Conservation (phyloP, 2,888 invertebrate species). For the Horisme vitalbata region DNA sequence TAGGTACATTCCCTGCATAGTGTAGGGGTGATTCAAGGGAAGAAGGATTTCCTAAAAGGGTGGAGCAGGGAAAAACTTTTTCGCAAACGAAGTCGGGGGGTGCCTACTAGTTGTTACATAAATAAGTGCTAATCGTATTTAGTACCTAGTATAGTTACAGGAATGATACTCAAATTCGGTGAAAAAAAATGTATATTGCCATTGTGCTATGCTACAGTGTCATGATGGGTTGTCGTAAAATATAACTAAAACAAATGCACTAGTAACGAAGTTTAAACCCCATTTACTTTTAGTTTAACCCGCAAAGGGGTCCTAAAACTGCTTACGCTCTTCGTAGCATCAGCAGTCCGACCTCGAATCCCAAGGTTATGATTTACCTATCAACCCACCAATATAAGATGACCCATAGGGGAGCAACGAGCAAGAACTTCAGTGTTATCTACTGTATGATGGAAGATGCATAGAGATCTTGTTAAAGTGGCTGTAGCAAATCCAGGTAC, state of each 20-base stretch:
- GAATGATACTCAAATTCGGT: too few species aligned
- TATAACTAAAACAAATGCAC: slow-evolving; percentile 8
- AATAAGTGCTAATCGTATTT: too few species aligned
- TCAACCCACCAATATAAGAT: slow-evolving; percentile 30
- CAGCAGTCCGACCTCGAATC: slow-evolving; percentile 43
- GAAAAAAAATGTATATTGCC: too few species aligned
- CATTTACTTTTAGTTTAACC: slow-evolving; percentile 33
- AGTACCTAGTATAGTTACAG: too few species aligned
- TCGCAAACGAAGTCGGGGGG: too few species aligned
- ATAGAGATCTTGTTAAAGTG: slow-evolving; percentile 39
- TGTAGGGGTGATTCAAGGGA: too few species aligned
- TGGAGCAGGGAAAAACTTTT: too few species aligned
- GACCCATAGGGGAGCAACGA: slow-evolving; percentile 22
- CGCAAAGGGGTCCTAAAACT: slow-evolving; percentile 46
- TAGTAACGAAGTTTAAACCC: slow-evolving; percentile 33
- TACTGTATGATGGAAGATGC: slow-evolving; percentile 22
- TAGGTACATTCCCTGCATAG: too few species aligned
- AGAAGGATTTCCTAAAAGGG: too few species aligned
- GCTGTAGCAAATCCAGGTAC: slow-evolving; percentile 52
- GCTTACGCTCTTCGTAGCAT: slow-evolving; percentile 46
- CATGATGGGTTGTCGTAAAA: neutral
- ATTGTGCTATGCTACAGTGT: too few species aligned
- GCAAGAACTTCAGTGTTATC: slow-evolving; percentile 3
- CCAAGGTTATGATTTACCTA: slow-evolving; percentile 49
- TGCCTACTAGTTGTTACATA: too few species aligned